Conservation (phyloP, 1,140 invertebrate genomes). For the Zaprionus ornatus region DNA sequence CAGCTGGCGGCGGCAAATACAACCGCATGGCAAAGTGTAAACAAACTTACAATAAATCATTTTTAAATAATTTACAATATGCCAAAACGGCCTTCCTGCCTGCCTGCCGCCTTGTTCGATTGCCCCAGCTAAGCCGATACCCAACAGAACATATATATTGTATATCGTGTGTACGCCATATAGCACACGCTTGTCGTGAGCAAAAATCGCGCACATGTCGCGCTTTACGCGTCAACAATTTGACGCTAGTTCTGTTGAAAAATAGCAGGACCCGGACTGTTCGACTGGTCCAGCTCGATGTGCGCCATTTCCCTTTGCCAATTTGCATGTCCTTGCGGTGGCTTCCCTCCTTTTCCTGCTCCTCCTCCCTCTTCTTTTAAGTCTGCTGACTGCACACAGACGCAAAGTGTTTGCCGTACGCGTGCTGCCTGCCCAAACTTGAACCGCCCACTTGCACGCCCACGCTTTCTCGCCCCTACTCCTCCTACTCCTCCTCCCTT, state of each 20-base stretch:
- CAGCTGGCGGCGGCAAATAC: conserved; percentile 50
- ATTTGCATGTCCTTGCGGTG: conserved; percentile 21
- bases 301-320: neutral
- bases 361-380: conserved; percentile 16
- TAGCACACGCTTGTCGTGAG: neutral
- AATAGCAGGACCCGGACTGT: neutral
- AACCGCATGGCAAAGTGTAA: conserved; percentile 73
- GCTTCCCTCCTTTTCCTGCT: neutral
- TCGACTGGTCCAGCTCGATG: neutral
- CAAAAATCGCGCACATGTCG: conserved; percentile 44
- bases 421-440: conserved; percentile 55
- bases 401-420: conserved; percentile 66
- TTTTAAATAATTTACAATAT: conserved; percentile 79
- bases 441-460: neutral
- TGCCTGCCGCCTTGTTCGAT: neutral
- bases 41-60: conserved; percentile 79
- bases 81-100: conserved; percentile 29
- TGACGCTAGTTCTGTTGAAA: conserved; percentile 37
- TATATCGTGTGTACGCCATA: conserved; percentile 5
- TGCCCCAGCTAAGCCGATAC: conserved; percentile 13
- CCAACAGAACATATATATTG: conserved; percentile 21
- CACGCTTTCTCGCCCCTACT: too few relatives aligned
- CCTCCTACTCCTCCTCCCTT: too few relatives aligned
- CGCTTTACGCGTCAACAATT: conserved; percentile 53
- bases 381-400: conserved; percentile 15